These are phyloP conservation scores for Mesocentrotus franciscanus DNA, from an alignment of 53 echinoderm and acorn worm species.

Conservation along the genomic window DNA sequence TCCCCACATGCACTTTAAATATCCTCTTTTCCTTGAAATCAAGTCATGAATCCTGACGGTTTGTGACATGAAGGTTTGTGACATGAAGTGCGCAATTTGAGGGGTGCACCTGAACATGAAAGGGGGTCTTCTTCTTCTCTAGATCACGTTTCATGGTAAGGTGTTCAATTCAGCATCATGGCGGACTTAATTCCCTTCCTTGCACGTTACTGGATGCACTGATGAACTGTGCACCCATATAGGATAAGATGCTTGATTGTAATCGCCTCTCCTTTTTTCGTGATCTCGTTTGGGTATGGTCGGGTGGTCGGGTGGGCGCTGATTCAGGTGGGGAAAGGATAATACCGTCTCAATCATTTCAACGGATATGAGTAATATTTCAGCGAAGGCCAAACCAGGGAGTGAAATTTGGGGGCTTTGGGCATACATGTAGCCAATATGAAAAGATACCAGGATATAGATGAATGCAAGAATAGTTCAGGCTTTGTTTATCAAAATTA, in stretches of 20 bases:
- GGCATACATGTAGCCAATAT: not conserved
- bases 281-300: slow-evolving; percentile 28
- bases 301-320: not conserved
- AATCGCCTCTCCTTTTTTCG: slow-evolving; percentile 28
- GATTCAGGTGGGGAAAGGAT: slow-evolving; percentile 12
- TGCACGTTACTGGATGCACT: not conserved
- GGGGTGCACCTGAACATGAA: slow-evolving; percentile 11
- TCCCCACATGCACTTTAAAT: not conserved
- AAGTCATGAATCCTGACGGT: not conserved
- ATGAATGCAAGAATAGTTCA: not conserved
- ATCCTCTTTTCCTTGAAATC: slow-evolving; percentile 15
- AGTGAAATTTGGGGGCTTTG: not conserved
- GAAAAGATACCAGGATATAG: not conserved
- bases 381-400: not conserved
- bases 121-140: not conserved
- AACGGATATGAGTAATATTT: slow-evolving; percentile 43
- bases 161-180: not conserved
- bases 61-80: not conserved
- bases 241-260: not conserved
- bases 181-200: slow-evolving; percentile 22
- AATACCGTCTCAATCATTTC: not conserved
- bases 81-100: slow-evolving; percentile 7
- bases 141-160: slow-evolving; percentile 25
- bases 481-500: too few relatives aligned
- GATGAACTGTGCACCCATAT: not conserved